Base-by-base conservation (phyloP, 1,140 invertebrate genomes). In the Orius laevigatus region DNA sequence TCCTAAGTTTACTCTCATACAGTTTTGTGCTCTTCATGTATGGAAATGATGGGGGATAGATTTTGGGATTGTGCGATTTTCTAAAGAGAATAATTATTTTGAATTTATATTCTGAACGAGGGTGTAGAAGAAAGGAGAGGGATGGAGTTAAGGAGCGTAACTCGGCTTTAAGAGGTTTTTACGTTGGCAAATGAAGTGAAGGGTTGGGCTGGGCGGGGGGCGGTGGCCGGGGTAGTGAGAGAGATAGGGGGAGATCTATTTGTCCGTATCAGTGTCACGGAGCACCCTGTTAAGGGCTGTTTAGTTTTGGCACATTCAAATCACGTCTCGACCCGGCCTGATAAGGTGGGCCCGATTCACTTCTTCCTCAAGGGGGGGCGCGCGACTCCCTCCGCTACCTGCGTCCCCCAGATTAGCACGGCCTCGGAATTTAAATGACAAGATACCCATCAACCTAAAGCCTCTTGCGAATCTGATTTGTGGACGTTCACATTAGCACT, bases 231-330 rank as follows among this genome's bases (percentile, higher is more conserved):
- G 39, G 20, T 41, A 41, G 31, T 35, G 35, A 14, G 12, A 33
- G 20, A 36, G 33, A 36, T 25, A 25, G 14, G 45, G 33, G 45
- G 11, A 36, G 33, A 16, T 11, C 20, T 33, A 18, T 32, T 20
- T 15, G 25, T 25, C 25, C 45, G 14, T 45, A 31, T 32, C 31
- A 12, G 11, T 14, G 12, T 32, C 19, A 31, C 43, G 43, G 43
- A 15, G 25, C 25, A 25, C 25, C 25, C 43, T 45, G 19, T n/a
- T 32, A 25, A 45, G 19, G 19, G 43, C 43, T 45, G 43, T 41
- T 41, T 41, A 41, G 39, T 41, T 41, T 41, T 41, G 39, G 39
- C 39, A 41, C 39, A 41, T 41, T 41, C 39, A 41, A 41, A 41
- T 41, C 39, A 41, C 39, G 39, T 41, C 39, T 20, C 16, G 39